phyloP scores from a whole-genome alignment of 2,797 vertebrate genomes.

The Tokudaia muenninki region DNA sequence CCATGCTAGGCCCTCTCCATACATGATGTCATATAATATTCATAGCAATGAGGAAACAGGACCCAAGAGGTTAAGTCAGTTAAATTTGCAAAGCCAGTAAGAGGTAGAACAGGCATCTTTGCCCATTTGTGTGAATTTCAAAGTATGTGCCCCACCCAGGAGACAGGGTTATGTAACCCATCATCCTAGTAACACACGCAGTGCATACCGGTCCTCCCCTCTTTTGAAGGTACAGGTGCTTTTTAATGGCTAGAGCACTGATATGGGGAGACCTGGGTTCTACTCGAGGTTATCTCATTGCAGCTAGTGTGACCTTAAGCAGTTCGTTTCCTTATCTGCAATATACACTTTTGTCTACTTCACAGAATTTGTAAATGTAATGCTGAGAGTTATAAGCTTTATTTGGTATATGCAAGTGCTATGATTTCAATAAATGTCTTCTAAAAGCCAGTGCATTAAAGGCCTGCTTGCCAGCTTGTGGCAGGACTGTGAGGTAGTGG shows the following conservation, averaged over 20 bases:
- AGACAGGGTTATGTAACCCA: conserved; percentile 62
- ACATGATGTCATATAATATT: conserved; percentile 32
- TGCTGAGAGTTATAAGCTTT: conserved; percentile 41
- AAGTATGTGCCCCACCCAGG: conserved; percentile 55
- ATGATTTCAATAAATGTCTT: not conserved
- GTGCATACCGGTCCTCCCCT: conserved; percentile 49
- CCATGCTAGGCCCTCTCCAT: conserved; percentile 38
- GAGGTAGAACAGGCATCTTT: conserved; percentile 64
- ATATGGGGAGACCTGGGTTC: conserved; percentile 37
- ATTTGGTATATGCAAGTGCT: conserved; percentile 43
- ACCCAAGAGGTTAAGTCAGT: conserved; percentile 56
- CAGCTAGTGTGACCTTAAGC: conserved; percentile 43
- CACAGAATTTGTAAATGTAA: conserved; percentile 42
- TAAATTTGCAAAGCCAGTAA: conserved; percentile 66
- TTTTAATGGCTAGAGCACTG: conserved; percentile 8
- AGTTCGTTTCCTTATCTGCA: conserved; percentile 59
- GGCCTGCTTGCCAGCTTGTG: not conserved
- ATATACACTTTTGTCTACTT: conserved; percentile 32
- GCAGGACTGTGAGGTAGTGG: not conserved
- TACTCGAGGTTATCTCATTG: conserved; percentile 43
- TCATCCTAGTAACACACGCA: conserved; percentile 41
- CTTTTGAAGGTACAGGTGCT: conserved; percentile 48
- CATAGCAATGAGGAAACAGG: conserved; percentile 60
- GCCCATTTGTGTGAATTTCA: conserved; percentile 71
- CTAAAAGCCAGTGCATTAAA: not conserved